A percentile compares a stretch with the other conserved stretches of the same genome.
Evolutionary conservation across 1,140 invertebrate genomes (phyloP).

Genomic region (Hypothenemus hampei): DNA sequence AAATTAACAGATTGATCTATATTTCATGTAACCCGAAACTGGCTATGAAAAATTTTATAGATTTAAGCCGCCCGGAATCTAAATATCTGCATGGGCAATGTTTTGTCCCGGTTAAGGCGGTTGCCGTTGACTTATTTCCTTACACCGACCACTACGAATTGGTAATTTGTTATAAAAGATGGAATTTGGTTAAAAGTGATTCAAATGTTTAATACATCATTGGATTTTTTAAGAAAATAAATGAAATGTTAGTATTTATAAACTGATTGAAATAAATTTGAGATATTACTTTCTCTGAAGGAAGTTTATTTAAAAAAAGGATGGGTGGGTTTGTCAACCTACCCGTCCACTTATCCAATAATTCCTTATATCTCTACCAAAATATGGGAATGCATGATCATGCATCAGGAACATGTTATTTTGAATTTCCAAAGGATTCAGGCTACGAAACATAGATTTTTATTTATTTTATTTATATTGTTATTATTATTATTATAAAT

Average conservation of each 20-base stretch:
- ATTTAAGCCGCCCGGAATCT: conserved; percentile 71
- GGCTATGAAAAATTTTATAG: conserved; percentile 86
- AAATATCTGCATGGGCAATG: conserved; percentile 78
- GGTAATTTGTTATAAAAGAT: conserved; percentile 74
- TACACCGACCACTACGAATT: conserved; percentile 87
- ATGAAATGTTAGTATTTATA: not conserved
- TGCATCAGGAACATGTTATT: too few relatives aligned
- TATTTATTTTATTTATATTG: too few relatives aligned
- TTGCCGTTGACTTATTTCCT: conserved; percentile 93
- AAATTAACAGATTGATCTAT: conserved; percentile 79
- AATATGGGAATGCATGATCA: too few relatives aligned
- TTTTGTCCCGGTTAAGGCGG: conserved; percentile 72
- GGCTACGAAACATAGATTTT: too few relatives aligned
- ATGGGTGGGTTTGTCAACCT: too few relatives aligned
- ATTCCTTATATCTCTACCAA: too few relatives aligned
- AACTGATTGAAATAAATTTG: too few relatives aligned
- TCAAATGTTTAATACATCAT: not conserved
- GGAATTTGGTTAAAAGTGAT: conserved; percentile 26
- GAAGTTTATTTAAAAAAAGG: too few relatives aligned
- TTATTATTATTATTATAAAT: too few relatives aligned
- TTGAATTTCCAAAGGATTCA: too few relatives aligned
- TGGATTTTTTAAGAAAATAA: not conserved
- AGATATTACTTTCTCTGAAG: too few relatives aligned
- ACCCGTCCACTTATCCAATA: too few relatives aligned
- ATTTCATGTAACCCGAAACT: conserved; percentile 86